A percentile compares a stretch with the other conserved stretches of the same genome.
These are phyloP conservation scores for Urosaurus nigricauda DNA, from an alignment of 2,797 vertebrate genomes.

Conservation along the genomic window DNA sequence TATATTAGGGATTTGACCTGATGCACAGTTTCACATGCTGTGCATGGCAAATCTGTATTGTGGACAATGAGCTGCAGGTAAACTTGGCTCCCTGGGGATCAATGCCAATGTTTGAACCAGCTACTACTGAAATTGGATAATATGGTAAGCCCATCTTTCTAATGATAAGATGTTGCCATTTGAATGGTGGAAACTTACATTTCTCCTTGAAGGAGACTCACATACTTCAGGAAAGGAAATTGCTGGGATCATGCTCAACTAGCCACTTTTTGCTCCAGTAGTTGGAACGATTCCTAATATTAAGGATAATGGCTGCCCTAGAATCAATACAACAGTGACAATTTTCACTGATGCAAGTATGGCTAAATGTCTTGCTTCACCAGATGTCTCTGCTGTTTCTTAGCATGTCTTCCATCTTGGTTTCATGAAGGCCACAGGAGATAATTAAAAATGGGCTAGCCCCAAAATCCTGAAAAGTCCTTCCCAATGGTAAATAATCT, in stretches of 20 bases:
- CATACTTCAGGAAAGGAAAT: too few relatives aligned
- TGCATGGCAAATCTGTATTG: background rate
- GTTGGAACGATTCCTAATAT: background rate
- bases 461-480: too few relatives aligned
- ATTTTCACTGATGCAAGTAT: slow-evolving; percentile 16
- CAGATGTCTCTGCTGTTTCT: background rate
- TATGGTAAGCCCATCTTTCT: background rate
- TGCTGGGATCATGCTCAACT: too few relatives aligned
- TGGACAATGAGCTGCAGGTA: background rate
- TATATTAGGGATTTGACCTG: too few relatives aligned
- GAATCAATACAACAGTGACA: background rate
- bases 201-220: background rate
- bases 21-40: too few relatives aligned
- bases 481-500: too few relatives aligned
- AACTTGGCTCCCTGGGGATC: background rate
- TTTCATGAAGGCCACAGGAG: background rate
- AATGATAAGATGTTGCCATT: background rate
- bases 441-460: slow-evolving; percentile 1
- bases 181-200: background rate
- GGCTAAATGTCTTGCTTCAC: background rate
- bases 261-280: background rate
- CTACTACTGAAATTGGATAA: background rate
- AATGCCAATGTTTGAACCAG: background rate
- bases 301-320: background rate
- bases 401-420: slow-evolving; percentile 1